phyloP scores from a whole-genome alignment of 2,113 vertebrate species.

The Bathybates hornii region DNA sequence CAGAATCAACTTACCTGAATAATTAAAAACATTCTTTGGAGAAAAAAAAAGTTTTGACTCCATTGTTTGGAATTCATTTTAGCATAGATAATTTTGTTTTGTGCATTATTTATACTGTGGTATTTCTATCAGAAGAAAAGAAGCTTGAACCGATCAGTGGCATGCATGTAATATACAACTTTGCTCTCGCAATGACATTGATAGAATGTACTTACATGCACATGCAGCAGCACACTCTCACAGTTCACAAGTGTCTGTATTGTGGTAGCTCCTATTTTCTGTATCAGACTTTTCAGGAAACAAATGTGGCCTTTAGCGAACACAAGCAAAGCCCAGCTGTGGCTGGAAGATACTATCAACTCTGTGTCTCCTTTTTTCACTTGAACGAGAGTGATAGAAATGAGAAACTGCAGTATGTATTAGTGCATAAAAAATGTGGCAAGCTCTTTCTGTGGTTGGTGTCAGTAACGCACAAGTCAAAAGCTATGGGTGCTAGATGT shows the following conservation, averaged over 20 bases:
- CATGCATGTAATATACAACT: constrained; percentile 63
- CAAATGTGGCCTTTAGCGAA: constrained; percentile 62
- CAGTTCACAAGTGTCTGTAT: neutral
- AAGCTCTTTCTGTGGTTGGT: constrained; percentile 34
- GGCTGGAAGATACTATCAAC: constrained; percentile 47
- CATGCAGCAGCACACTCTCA: neutral
- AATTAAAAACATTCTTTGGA: neutral
- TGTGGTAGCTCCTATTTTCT: constrained; percentile 67
- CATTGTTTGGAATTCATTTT: neutral
- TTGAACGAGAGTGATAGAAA: constrained; percentile 25
- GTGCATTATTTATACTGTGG: neutral
- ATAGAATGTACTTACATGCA: neutral
- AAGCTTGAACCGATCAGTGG: neutral
- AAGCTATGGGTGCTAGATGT: constrained; percentile 63
- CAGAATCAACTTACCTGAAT: neutral
- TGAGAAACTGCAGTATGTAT: neutral
- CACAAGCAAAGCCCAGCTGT: constrained; percentile 47
- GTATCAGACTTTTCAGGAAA: constrained; percentile 81
- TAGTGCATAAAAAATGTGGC: constrained; percentile 23
- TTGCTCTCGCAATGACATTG: neutral
- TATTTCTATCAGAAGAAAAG: neutral
- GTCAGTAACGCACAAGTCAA: constrained; percentile 73
- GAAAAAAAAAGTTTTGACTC: neutral
- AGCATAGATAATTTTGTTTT: neutral
- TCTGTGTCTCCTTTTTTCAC: constrained; percentile 6